Evolutionary conservation across 1,140 invertebrate genomes (phyloP), one percentile per base, ranked within the genome.

Genomic region (Lepidotrigona ventralis): DNA sequence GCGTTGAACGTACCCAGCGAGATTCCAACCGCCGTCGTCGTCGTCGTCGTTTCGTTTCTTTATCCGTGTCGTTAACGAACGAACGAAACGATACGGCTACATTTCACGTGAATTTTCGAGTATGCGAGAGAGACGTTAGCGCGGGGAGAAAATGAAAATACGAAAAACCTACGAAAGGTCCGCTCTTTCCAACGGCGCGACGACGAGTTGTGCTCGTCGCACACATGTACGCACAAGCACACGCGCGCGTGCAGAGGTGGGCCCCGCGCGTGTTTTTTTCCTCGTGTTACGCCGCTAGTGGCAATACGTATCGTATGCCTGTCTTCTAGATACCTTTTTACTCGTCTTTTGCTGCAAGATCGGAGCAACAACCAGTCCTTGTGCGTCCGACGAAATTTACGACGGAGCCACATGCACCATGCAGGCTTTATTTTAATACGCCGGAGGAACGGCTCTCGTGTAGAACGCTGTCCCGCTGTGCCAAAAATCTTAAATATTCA

Each of bases 401-500:
- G 90, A 91, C 89, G 89, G 86, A 90, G 90, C 88, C 89, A 85
- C 86, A 87, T 90, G 91, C 88, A 91, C 89, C 88, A 91, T 89
- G 90, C 89, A 90, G 90, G 91, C 92, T 92, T 93, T 93, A 93
- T 93, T 93, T 93, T 92, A 92, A 93, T 92, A 90, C 91, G 85
- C 72, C 81, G 64, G 73, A 76, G 80, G 74, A 77, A 82, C 64
- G 21, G 69, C 79, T 78, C 74, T 68, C 80, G 85, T 72, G 80
- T 85, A 85, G 86, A 90, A 83, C 85, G 88, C 87, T 86, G 79
- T 91, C 93, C 92, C 88, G 93, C 93, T 94, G 93, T 12, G 93
- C 89, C 89, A 91, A 93, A 93, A 93, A 93, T 94, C 90, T 91
- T 90, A 94, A 94, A 94, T 92, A 93, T 94, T 93, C 92, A 93